A percentile compares a stretch with the other conserved stretches of the same genome.
Evolutionary conservation across 2,797 vertebrate species (phyloP).

Genomic region (Rhincodon typus): DNA sequence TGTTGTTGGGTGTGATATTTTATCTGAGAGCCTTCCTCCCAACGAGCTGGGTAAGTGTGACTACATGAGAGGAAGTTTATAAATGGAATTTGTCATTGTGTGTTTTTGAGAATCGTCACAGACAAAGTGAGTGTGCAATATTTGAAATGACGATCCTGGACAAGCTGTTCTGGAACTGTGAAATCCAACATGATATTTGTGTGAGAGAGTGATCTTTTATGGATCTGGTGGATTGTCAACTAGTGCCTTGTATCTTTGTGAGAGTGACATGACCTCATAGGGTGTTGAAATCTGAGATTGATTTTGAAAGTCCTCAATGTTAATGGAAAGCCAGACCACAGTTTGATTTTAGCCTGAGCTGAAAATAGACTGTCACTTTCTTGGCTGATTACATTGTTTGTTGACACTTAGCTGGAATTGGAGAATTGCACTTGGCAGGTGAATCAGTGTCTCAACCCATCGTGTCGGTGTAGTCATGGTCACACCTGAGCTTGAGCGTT

Average conservation of each 20-base stretch:
- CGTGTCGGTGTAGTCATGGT: neutral
- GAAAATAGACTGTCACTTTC: neutral
- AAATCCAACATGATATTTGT: neutral
- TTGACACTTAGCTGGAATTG: neutral
- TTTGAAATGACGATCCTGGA: neutral
- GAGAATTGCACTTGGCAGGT: neutral
- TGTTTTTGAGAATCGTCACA: neutral
- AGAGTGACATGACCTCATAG: neutral
- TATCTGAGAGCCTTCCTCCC: neutral
- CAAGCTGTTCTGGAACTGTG: neutral
- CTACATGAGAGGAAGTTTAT: neutral
- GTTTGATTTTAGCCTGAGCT: neutral
- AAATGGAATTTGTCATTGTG: neutral
- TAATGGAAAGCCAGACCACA: neutral
- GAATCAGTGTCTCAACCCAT: neutral
- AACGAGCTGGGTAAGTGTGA: neutral
- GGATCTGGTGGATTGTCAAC: neutral
- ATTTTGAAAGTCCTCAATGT: neutral
- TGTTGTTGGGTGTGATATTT: neutral
- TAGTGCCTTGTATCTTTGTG: neutral
- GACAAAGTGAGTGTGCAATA: neutral
- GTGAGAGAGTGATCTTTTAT: too few relatives aligned
- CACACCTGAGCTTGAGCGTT: neutral
- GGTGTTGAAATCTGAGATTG: neutral
- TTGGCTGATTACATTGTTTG: neutral